Conservation (phyloP, 2,888 invertebrate species). For the Girardia tigrina region DNA sequence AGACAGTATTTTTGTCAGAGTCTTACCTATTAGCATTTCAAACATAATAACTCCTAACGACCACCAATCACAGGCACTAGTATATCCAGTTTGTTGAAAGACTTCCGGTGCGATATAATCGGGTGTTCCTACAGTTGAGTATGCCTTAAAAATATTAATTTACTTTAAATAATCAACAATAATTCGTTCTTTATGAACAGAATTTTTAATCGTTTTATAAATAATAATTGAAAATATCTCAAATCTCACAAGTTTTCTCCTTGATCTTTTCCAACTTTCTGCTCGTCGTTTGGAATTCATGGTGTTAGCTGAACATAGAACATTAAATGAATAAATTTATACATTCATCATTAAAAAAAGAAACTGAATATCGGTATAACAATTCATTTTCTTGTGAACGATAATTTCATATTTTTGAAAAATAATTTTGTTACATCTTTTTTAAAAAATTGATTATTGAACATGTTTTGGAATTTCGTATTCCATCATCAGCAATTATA, state of each 20-base stretch:
- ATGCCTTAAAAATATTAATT: slow-evolving; percentile 49
- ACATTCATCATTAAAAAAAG: no score
- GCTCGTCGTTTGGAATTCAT: slow-evolving; percentile 96
- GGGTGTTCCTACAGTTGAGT: slow-evolving; percentile 70
- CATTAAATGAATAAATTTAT: no score
- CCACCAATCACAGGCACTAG: slow-evolving; percentile 98
- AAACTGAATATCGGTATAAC: no score
- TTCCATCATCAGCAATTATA: no score
- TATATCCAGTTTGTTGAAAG: slow-evolving; percentile 83
- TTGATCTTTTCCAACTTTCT: slow-evolving; percentile 95
- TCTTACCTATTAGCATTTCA: slow-evolving; percentile 98
- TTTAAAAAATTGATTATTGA: no score
- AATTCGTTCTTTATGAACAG: neutral
- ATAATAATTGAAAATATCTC: no score
- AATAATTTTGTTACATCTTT: no score
- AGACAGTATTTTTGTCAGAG: slow-evolving; percentile 24
- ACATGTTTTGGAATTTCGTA: no score
- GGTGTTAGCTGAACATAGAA: slow-evolving; percentile 55
- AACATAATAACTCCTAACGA: slow-evolving; percentile 96
- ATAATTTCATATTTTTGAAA: no score
- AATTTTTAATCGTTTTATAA: neutral
- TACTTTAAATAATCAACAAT: neutral
- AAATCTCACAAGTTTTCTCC: slow-evolving; percentile 75
- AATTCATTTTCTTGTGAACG: no score
- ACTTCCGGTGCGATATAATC: slow-evolving; percentile 99